A percentile compares a stretch with the other conserved stretches of the same genome.
Conservation (phyloP, 1,140 invertebrate genomes). For the Cherax quadricarinatus region DNA sequence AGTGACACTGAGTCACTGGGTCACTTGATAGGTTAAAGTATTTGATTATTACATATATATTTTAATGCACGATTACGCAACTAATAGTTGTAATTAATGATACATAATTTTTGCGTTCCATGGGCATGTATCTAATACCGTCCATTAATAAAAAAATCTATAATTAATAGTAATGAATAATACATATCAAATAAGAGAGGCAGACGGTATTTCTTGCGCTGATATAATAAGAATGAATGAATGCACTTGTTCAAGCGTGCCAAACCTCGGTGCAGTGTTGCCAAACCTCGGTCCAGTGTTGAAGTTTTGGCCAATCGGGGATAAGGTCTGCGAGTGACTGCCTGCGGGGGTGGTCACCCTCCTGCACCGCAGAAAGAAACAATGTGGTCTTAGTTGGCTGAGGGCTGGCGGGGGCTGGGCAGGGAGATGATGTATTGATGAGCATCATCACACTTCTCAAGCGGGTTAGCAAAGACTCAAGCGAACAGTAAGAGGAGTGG, state of each 20-base stretch:
- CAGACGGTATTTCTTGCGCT: slow-evolving; percentile 20
- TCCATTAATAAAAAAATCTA: background rate
- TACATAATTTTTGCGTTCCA: background rate
- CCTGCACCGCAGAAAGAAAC: slow-evolving; percentile 50
- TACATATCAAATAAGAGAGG: slow-evolving; percentile 35
- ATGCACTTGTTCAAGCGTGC: slow-evolving; percentile 59
- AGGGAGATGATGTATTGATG: background rate
- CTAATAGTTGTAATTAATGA: background rate
- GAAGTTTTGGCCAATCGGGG: slow-evolving; percentile 74
- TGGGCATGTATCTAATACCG: slow-evolving; percentile 17
- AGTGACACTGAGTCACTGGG: background rate
- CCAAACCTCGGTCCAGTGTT: slow-evolving; percentile 72
- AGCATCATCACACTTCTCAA: background rate
- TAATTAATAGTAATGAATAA: slow-evolving; percentile 31
- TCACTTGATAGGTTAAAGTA: background rate
- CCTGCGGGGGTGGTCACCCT: slow-evolving; percentile 50
- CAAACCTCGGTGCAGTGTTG: slow-evolving; percentile 46
- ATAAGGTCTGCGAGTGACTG: slow-evolving; percentile 74
- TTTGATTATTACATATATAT: background rate
- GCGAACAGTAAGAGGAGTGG: background rate
- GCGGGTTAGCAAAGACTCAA: background rate
- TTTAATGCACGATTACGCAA: background rate
- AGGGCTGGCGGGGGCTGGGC: background rate
- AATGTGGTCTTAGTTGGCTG: slow-evolving; percentile 30
- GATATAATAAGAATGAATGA: slow-evolving; percentile 10